Evolutionary conservation across 2,797 vertebrate species (phyloP).

Genomic region (Tapirus indicus): DNA sequence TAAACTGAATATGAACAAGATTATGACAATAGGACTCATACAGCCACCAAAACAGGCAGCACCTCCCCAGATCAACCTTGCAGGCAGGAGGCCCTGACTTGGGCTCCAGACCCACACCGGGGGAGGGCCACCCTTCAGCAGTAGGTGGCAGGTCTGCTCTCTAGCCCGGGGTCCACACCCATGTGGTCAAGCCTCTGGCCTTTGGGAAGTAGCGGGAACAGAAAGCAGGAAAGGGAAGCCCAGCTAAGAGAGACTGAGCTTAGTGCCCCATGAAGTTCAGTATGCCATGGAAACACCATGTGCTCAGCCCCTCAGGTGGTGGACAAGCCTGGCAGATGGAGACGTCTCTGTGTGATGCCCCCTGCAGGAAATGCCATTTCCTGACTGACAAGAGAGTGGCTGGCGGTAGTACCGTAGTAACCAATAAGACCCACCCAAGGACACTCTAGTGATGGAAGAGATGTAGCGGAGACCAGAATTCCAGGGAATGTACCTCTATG

Average conservation of each 20-base stretch:
- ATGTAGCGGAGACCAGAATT: background rate
- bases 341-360: background rate
- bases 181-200: background rate
- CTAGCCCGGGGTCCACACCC: background rate
- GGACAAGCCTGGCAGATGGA: background rate
- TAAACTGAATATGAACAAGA: background rate
- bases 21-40: background rate
- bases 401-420: conserved; percentile 65
- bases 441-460: conserved; percentile 20
- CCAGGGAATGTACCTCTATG: background rate
- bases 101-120: background rate
- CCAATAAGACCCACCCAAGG: conserved; percentile 54
- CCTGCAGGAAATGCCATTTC: background rate
- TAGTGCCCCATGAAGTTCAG: background rate
- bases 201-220: background rate
- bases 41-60: background rate
- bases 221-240: background rate
- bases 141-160: background rate
- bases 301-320: background rate
- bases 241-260: background rate
- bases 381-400: conserved; percentile 20
- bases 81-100: background rate
- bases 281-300: background rate
- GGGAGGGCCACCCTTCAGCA: background rate
- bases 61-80: background rate